These are phyloP conservation scores for Esox masquinongy DNA, from an alignment of 2,797 vertebrate genomes.

Conservation along the genomic window DNA sequence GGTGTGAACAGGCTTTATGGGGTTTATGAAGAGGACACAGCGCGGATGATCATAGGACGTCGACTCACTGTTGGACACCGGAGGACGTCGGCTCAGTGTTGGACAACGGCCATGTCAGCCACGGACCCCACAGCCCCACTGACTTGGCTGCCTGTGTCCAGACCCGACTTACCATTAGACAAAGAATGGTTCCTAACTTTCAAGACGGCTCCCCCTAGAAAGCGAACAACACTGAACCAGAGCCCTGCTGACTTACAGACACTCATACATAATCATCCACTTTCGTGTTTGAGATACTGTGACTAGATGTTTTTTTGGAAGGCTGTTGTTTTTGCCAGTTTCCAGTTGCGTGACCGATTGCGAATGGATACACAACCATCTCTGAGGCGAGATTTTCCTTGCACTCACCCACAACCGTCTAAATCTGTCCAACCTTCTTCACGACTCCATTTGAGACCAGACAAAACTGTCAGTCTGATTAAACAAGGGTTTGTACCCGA, in stretches of 20 bases:
- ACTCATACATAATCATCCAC: not conserved
- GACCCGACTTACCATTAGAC: not conserved
- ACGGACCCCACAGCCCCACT: not conserved
- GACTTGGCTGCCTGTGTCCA: conserved; percentile 11
- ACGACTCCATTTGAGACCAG: conserved; percentile 1
- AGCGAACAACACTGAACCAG: too few species aligned
- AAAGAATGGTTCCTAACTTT: not conserved
- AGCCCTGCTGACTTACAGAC: too few species aligned
- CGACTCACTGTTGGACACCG: not conserved
- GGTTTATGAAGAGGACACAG: conserved; percentile 16
- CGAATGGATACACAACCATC: conserved; percentile 8
- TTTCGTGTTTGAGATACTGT: not conserved
- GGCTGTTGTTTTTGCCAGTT: not conserved
- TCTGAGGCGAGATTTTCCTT: not conserved
- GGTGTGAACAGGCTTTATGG: not conserved
- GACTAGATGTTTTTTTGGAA: not conserved
- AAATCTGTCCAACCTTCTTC: not conserved
- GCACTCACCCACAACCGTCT: not conserved
- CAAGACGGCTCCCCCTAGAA: not conserved
- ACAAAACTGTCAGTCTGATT: conserved; percentile 15
- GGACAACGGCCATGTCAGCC: not conserved
- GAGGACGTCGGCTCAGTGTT: not conserved
- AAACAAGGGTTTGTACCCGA: too few species aligned
- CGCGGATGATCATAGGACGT: too few species aligned
- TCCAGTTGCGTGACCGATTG: not conserved